A percentile compares a stretch with the other conserved stretches of the same genome.
Evolutionary conservation across 2,888 invertebrate species (phyloP).

Genomic region (Xanthia icteritia): DNA sequence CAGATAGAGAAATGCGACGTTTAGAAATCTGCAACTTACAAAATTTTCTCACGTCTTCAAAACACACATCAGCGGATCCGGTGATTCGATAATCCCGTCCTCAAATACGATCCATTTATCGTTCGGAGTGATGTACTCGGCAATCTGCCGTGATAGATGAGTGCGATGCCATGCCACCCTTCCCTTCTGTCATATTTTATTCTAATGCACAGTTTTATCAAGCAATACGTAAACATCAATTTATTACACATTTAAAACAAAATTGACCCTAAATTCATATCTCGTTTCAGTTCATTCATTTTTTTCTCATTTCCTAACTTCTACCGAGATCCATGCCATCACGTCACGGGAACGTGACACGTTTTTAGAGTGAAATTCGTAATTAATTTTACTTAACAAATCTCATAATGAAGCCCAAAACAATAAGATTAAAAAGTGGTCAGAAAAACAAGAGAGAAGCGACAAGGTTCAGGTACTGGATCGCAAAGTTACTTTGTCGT

Average conservation of each 20-base stretch:
- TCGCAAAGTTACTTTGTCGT: constrained; percentile 54
- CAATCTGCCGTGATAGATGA: constrained; percentile 70
- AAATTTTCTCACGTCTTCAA: constrained; percentile 54
- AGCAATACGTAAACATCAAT: constrained; percentile 24
- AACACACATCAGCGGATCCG: constrained; percentile 55
- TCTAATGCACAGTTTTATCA: constrained; percentile 60
- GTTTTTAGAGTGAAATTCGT: constrained; percentile 63
- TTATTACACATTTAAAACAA: constrained; percentile 3
- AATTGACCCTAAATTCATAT: neutral
- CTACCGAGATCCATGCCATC: constrained; percentile 40
- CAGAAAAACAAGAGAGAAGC: constrained; percentile 70
- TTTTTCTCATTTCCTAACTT: constrained; percentile 26
- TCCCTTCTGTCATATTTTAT: constrained; percentile 67
- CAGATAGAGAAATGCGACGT: constrained; percentile 27
- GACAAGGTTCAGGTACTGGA: constrained; percentile 65
- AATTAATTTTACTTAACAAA: constrained; percentile 72
- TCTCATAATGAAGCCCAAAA: constrained; percentile 67
- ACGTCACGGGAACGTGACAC: constrained; percentile 59
- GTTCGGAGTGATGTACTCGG: constrained; percentile 65
- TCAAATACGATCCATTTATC: constrained; percentile 72
- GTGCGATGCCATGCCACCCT: constrained; percentile 51
- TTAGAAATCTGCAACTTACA: constrained; percentile 24
- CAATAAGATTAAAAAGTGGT: constrained; percentile 70
- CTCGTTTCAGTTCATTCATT: constrained; percentile 5
- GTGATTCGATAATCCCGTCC: constrained; percentile 69